Evolutionary conservation across 2,888 invertebrate genomes (phyloP).

Genomic region (Pilophorus perplexus): DNA sequence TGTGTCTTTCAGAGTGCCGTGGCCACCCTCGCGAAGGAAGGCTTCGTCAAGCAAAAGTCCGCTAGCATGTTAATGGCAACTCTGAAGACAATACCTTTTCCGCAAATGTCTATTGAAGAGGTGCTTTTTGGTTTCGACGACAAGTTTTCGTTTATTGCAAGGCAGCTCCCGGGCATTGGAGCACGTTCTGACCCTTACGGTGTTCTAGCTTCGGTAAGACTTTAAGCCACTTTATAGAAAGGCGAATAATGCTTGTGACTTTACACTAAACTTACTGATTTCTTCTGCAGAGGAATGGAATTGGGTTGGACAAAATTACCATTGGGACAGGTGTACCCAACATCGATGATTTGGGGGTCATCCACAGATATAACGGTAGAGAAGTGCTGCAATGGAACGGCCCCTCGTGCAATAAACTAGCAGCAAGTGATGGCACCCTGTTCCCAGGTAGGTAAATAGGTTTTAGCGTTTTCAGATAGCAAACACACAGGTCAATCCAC

Average conservation of each 20-base stretch:
- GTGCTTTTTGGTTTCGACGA: conserved; percentile 39
- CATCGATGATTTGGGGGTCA: conserved; percentile 19
- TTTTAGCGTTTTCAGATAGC: neutral
- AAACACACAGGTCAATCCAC: too few relatives aligned
- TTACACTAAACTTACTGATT: too few relatives aligned
- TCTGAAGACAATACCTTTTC: conserved; percentile 26
- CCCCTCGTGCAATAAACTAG: conserved; percentile 57
- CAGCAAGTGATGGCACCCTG: conserved; percentile 67
- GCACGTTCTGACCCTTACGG: conserved; percentile 27
- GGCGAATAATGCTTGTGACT: too few relatives aligned
- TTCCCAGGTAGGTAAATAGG: conserved; percentile 58
- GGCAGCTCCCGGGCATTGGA: conserved; percentile 5
- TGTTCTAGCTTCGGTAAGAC: conserved; percentile 27
- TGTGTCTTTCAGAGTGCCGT: conserved; percentile 20
- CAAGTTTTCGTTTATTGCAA: conserved; percentile 32
- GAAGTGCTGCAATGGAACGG: conserved; percentile 62
- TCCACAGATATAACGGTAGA: conserved; percentile 59
- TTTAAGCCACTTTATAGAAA: neutral
- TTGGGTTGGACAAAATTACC: conserved; percentile 39
- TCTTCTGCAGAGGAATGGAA: conserved; percentile 39
- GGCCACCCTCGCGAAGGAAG: conserved; percentile 1
- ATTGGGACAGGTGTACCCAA: conserved; percentile 38
- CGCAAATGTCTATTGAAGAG: conserved; percentile 10
- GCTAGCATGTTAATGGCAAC: conserved; percentile 20
- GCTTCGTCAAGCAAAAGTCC: conserved; percentile 27